These are phyloP conservation scores for Oscheius sp. DNA, from an alignment of 2,888 invertebrate genomes.

Conservation along the genomic window DNA sequence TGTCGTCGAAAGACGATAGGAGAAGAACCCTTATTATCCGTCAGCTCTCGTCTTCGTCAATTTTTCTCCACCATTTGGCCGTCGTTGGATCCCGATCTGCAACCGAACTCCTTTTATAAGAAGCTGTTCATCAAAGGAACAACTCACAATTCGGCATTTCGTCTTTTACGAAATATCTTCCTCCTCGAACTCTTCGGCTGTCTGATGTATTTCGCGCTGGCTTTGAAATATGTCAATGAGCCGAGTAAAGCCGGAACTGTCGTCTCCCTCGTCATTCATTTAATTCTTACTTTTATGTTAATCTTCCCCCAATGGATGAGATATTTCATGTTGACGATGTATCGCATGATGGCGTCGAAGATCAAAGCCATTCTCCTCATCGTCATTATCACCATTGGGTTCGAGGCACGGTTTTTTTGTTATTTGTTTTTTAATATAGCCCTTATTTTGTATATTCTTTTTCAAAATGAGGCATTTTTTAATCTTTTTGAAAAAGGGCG, in stretches of 20 bases:
- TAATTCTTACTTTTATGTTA: constrained; percentile 42
- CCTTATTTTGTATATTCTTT: too few species aligned
- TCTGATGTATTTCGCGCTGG: constrained; percentile 50
- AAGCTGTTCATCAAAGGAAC: neutral
- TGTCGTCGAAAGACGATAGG: neutral
- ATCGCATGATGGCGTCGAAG: constrained; percentile 44
- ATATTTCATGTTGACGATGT: constrained; percentile 46
- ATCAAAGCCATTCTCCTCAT: constrained; percentile 41
- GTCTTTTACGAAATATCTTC: constrained; percentile 37
- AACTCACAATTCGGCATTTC: constrained; percentile 31
- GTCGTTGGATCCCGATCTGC: neutral
- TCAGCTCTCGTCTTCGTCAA: neutral
- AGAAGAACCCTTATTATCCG: constrained; percentile 1
- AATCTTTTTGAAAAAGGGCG: too few species aligned
- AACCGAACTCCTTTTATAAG: constrained; percentile 2
- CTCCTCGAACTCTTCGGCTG: constrained; percentile 53
- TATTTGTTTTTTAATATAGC: too few species aligned
- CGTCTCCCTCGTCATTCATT: constrained; percentile 46
- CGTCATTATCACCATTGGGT: constrained; percentile 42
- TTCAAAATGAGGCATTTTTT: too few species aligned
- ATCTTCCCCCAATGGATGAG: constrained; percentile 46
- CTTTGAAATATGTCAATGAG: constrained; percentile 54
- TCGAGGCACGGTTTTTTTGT: constrained; percentile 33
- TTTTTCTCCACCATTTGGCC: constrained; percentile 1
- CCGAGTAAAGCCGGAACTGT: constrained; percentile 46